Evolutionary conservation across 1,140 invertebrate genomes (phyloP).

Genomic region (Cydia splendana): DNA sequence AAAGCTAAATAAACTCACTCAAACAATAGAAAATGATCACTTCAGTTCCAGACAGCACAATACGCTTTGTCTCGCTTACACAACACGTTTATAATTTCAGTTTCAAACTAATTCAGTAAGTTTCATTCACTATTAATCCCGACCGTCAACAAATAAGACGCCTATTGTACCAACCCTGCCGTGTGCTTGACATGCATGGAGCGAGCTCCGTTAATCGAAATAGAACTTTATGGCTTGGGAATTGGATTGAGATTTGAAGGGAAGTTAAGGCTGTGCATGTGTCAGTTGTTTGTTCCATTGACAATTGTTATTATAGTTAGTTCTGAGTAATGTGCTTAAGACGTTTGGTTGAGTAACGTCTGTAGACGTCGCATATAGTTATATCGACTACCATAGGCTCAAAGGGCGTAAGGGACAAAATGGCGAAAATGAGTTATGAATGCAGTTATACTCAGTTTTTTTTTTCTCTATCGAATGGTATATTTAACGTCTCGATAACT

Average conservation of each 20-base stretch:
- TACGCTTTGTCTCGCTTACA: conserved; percentile 16
- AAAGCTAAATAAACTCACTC: neutral
- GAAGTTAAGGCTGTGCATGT: conserved; percentile 6
- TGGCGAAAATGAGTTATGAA: too few species aligned
- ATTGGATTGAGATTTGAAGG: neutral
- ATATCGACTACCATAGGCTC: too few species aligned
- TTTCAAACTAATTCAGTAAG: conserved; percentile 23
- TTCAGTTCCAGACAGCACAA: conserved; percentile 13
- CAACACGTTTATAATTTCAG: conserved; percentile 22
- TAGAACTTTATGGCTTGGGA: neutral
- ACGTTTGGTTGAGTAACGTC: neutral
- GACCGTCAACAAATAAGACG: conserved; percentile 21
- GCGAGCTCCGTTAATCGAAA: neutral
- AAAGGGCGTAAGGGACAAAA: too few species aligned
- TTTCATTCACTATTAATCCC: conserved; percentile 28
- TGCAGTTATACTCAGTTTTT: too few species aligned
- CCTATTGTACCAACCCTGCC: conserved; percentile 12
- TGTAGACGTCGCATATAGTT: too few species aligned
- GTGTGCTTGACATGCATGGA: conserved; percentile 27
- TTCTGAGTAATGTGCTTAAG: conserved; percentile 20
- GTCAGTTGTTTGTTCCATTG: conserved; percentile 7
- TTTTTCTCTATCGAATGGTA: too few species aligned
- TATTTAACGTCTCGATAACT: too few species aligned
- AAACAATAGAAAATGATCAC: conserved; percentile 11
- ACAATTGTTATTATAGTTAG: conserved; percentile 3